phyloP scores from a whole-genome alignment of 2,888 invertebrate genomes.

The Ceratothoa steindachneri region DNA sequence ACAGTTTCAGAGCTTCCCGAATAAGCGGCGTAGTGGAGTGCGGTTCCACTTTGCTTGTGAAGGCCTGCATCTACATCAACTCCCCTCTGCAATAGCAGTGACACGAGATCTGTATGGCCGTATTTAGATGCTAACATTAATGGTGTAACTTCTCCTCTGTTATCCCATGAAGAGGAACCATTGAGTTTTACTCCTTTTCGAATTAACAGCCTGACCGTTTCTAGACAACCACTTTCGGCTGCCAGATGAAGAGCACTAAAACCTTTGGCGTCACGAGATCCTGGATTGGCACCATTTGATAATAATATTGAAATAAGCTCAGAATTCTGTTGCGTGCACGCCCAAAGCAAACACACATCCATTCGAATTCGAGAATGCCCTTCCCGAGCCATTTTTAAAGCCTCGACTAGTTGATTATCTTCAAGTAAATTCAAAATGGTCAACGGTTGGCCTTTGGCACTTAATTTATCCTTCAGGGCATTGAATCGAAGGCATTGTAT shows the following conservation, averaged over 20 bases:
- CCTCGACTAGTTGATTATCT: slow-evolving; percentile 26
- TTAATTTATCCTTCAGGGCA: slow-evolving; percentile 35
- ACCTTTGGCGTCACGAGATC: slow-evolving; percentile 64
- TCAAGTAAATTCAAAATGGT: slow-evolving; percentile 31
- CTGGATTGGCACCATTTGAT: slow-evolving; percentile 60
- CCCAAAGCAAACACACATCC: slow-evolving; percentile 43
- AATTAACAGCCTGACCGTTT: slow-evolving; percentile 64
- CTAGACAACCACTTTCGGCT: slow-evolving; percentile 68
- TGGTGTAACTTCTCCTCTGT: slow-evolving; percentile 67
- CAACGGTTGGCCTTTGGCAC: slow-evolving; percentile 30
- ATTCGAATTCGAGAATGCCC: slow-evolving; percentile 27
- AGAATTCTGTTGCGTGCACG: slow-evolving; percentile 32
- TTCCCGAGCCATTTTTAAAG: slow-evolving; percentile 20
- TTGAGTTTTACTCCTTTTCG: slow-evolving; percentile 40
- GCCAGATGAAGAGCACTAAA: slow-evolving; percentile 77
- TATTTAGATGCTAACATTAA: slow-evolving; percentile 75
- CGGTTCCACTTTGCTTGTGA: slow-evolving; percentile 60
- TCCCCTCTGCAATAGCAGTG: slow-evolving; percentile 64
- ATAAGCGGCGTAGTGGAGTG: slow-evolving; percentile 78
- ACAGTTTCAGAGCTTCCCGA: slow-evolving; percentile 71
- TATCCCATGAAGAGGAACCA: slow-evolving; percentile 62
- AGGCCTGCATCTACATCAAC: slow-evolving; percentile 67
- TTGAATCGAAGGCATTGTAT: slow-evolving; percentile 14
- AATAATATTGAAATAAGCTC: slow-evolving; percentile 27
- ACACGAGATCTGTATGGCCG: slow-evolving; percentile 67